A percentile compares a stretch with the other conserved stretches of the same genome.
Conservation (phyloP, 2,888 invertebrate genomes). For the Epiblema foenella region DNA sequence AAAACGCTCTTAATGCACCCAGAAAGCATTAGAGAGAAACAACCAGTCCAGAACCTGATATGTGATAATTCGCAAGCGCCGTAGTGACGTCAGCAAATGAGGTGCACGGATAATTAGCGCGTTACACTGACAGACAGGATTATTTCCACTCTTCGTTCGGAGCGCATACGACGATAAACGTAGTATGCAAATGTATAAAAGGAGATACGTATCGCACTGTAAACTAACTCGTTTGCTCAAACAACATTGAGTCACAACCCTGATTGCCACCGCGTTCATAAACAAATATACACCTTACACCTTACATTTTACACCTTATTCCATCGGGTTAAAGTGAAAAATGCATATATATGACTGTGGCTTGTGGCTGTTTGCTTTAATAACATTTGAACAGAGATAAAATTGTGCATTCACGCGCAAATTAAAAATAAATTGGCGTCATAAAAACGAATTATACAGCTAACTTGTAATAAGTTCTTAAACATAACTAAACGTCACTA, state of each 20-base stretch:
- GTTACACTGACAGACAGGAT: not conserved
- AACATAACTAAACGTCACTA: constrained; percentile 47
- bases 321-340: not conserved
- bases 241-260: not conserved
- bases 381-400: not conserved
- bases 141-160: not conserved
- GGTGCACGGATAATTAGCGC: not conserved
- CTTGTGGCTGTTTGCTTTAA: not conserved
- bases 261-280: not conserved
- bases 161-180: not conserved
- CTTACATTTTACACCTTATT: not conserved
- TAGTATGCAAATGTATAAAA: not conserved
- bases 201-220: not conserved
- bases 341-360: not conserved
- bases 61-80: too few species aligned
- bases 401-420: constrained; percentile 3
- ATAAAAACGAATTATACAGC: not conserved
- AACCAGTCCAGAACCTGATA: too few species aligned
- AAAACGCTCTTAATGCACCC: too few species aligned
- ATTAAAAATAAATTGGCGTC: not conserved
- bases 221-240: not conserved
- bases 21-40: too few species aligned
- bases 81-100: not conserved
- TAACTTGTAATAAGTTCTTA: not conserved
- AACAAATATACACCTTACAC: not conserved